Conservation (phyloP, 2,888 invertebrate species). For the Dione juno region DNA sequence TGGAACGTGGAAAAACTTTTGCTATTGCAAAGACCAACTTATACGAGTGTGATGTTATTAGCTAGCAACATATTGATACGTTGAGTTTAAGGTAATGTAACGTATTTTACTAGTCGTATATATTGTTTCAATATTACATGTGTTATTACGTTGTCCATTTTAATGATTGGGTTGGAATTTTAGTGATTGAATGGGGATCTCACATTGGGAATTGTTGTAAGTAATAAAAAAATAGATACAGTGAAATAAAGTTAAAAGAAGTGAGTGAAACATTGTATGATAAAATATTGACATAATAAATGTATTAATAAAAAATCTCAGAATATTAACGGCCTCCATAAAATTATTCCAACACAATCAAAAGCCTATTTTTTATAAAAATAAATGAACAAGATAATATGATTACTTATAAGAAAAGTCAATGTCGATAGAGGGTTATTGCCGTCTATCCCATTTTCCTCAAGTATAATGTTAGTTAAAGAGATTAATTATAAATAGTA, state of each 20-base stretch:
- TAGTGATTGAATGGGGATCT: too few relatives aligned
- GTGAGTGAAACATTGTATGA: neutral
- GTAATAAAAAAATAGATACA: too few relatives aligned
- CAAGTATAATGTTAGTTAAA: constrained; percentile 1
- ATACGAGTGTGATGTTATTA: constrained; percentile 25
- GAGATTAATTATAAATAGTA: constrained; percentile 9
- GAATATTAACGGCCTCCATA: neutral
- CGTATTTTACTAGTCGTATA: too few relatives aligned
- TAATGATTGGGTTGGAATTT: too few relatives aligned
- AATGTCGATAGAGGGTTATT: neutral
- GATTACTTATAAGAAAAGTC: too few relatives aligned
- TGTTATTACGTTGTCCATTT: neutral
- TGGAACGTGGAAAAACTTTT: constrained; percentile 31
- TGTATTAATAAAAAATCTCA: neutral
- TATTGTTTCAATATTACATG: neutral
- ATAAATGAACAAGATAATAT: neutral
- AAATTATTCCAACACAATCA: neutral
- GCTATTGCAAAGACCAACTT: constrained; percentile 20
- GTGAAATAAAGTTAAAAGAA: too few relatives aligned
- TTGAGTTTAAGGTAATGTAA: neutral
- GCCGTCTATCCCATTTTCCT: neutral
- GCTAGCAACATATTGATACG: constrained; percentile 11
- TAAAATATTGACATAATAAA: neutral
- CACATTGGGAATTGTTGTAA: too few relatives aligned
- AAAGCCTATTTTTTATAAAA: neutral